Conservation (phyloP, 2,797 vertebrate species). For the Sebastolobus altivelis region DNA sequence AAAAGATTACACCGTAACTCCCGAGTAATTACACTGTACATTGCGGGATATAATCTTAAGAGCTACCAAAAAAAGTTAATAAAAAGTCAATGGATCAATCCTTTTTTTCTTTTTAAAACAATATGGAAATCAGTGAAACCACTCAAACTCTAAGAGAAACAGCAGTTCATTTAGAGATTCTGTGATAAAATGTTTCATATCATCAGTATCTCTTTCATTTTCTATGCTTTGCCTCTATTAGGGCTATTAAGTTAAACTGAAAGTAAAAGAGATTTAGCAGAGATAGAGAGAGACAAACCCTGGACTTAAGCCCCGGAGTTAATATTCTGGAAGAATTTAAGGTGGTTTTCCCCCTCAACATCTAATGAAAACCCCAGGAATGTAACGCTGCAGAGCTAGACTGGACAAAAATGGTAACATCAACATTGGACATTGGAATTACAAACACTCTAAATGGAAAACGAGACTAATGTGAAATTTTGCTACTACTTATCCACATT, state of each 20-base stretch:
- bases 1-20: too few relatives aligned
- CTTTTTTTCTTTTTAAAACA: background rate
- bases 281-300: background rate
- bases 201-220: background rate
- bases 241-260: background rate
- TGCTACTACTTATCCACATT: background rate
- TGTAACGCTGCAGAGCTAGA: background rate
- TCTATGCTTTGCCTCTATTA: background rate
- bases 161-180: background rate
- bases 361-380: background rate
- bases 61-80: too few relatives aligned
- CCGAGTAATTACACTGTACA: too few relatives aligned
- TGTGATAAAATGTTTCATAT: background rate
- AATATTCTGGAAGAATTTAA: background rate
- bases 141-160: background rate
- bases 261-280: background rate
- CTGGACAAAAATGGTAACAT: conserved; percentile 1
- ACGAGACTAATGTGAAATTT: background rate
- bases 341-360: background rate
- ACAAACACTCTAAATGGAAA: background rate
- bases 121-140: background rate
- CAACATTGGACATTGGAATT: too few relatives aligned
- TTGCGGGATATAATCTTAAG: too few relatives aligned
- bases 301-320: background rate
- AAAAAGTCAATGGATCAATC: background rate